Base-by-base conservation (phyloP, 2,113 vertebrate genomes). In the Nerophis lumbriciformis region DNA sequence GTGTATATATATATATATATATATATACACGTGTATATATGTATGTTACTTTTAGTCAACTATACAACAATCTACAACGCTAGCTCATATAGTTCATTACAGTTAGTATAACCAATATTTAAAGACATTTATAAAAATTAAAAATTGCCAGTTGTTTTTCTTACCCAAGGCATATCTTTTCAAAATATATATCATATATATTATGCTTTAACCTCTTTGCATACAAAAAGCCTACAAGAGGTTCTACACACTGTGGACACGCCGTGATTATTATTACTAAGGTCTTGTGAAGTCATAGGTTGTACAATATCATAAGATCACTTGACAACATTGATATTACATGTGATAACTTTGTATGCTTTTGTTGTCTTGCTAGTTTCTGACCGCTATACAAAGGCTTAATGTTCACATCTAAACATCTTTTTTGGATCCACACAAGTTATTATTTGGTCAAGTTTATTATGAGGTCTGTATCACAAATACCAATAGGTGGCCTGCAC, bases 311-410 rank as follows among this genome's bases (percentile, higher is more conserved):
- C 76, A 72, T 78, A 82, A 63, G 71, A 75, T 81, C 81, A 88
- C 81, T 84, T 59, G 67, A 86, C 87, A 80, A 81, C 79, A 87
- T 71, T 79, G 77, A 82, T 75, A 76, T 81, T 72, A 84, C 71
- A 74, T 71, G 53, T 63, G 44, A 62, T 68, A 66, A 73, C 77
- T 85, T 81, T 35, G 16, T 66, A 76, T 59, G 54, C 61, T 55
- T 28, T 62, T 63, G 72, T 81, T 39, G 35, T 59, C 64, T 68
- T 71, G 71, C 73, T 85, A 79, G 52, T 73, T 74, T 81, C 66
- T 37, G 71, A 83, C 56, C 67, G 73, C 68, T 85, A 77, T 65
- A 75, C 61, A 76, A 70, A 71, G 59, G 61, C 58, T 73, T 72
- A 66, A 54, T 59, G 63, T 68, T 69, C 55, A 77, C 66, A 87